Evolutionary conservation across 2,888 invertebrate species (phyloP).

Genomic region (Acleris holmiana): DNA sequence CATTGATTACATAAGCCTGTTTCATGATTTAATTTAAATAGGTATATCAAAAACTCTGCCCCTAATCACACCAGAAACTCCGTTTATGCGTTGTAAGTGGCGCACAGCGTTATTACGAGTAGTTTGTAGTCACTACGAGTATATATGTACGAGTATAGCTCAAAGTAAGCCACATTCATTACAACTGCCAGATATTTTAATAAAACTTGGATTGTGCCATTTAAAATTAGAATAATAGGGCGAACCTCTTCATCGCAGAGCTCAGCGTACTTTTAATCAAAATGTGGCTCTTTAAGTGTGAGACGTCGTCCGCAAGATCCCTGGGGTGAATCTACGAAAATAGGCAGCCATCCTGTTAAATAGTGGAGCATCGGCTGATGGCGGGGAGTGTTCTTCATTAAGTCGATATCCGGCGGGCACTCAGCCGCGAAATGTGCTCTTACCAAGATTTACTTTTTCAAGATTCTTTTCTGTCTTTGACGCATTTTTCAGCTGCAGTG

Average conservation of each 20-base stretch:
- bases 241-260: slow-evolving; percentile 30
- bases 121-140: too few species aligned
- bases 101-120: too few species aligned
- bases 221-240: slow-evolving; percentile 27
- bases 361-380: slow-evolving; percentile 58
- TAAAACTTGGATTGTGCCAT: slow-evolving; percentile 46
- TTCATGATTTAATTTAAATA: too few species aligned
- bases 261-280: slow-evolving; percentile 34
- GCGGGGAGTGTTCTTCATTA: slow-evolving; percentile 65
- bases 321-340: slow-evolving; percentile 59
- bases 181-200: slow-evolving; percentile 54
- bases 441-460: slow-evolving; percentile 50
- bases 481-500: slow-evolving; percentile 37
- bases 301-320: slow-evolving; percentile 53
- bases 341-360: slow-evolving; percentile 60
- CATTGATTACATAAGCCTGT: too few species aligned
- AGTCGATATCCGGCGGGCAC: slow-evolving; percentile 57
- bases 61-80: background rate
- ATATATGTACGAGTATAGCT: too few species aligned
- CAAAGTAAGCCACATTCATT: slow-evolving; percentile 16
- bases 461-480: slow-evolving; percentile 38
- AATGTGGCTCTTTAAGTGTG: slow-evolving; percentile 47
- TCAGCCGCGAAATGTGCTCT: slow-evolving; percentile 49
- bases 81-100: background rate
- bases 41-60: too few species aligned